Base-by-base conservation (phyloP, 2,888 invertebrate genomes). In the Pseudococcus jackbeardsleyi region DNA sequence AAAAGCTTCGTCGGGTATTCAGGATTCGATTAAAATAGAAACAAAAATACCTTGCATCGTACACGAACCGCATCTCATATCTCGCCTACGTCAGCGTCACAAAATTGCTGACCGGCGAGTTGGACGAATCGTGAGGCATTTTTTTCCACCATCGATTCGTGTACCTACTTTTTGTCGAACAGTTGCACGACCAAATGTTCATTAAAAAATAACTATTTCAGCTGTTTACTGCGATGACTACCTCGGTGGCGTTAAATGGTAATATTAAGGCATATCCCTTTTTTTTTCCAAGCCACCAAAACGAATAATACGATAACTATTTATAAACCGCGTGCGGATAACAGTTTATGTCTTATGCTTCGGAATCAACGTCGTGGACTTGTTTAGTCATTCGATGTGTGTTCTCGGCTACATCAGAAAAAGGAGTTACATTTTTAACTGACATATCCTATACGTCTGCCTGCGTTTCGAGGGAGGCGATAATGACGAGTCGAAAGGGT, bases 401-500 rank as follows among this genome's bases (percentile, higher is more conserved):
- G 77, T 50, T 15, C 50, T 39, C 77, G 12, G 26, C 26, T 33
- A 33, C 26, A 33, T 33, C 26, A 33, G 26, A 33, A 77, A 77
- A 17, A 77, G 39, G 39, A 50, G 50, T 50, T 50, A 50, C 50
- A 50, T 39, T 77, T 39, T 77, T 77, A 77, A 77, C 77, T 77
- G 77, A 77, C 39, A 77, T 39, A 77, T 77, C 77, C 77, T 72
- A 5, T 50, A 17, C 50, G 12, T 50, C 17, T 50, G 50, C 8
- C 1, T 50, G 9, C 12, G 33, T 15, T 77, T 77, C 6, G 33
- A 26, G 39, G 33, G 77, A 39, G 77, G 77, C 77, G 77, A 77
- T 77, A 77, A 77, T 77, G 77, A 77, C 77, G 77, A 77, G 77
- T 77, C 77, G 77, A 77, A 77, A 77, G 77, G 77, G 77, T 77